Evolutionary conservation across 2,888 invertebrate genomes (phyloP).

Genomic region (Dryomyza anilis): DNA sequence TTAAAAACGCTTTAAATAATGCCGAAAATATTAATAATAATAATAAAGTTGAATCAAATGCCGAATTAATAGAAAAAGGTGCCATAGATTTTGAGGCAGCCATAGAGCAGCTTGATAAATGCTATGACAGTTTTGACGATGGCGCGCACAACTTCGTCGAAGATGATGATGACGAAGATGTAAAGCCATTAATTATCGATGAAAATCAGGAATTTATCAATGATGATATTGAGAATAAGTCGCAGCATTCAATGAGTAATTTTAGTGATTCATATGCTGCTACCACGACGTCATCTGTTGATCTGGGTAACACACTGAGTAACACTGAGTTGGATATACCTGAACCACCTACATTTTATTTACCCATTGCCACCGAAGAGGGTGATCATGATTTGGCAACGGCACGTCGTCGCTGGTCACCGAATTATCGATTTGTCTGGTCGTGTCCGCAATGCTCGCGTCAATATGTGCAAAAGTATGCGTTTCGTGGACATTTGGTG

Average conservation of each 20-base stretch:
- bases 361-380: background rate
- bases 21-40: background rate
- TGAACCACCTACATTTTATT: slow-evolving; percentile 6
- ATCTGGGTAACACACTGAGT: too few relatives aligned
- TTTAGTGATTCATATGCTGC: background rate
- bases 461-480: slow-evolving; percentile 19
- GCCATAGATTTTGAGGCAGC: background rate
- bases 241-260: background rate
- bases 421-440: slow-evolving; percentile 11
- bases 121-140: background rate
- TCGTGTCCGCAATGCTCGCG: slow-evolving; percentile 23
- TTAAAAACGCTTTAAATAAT: background rate
- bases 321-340: too few relatives aligned
- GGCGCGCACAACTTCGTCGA: background rate
- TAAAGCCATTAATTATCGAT: slow-evolving; percentile 15
- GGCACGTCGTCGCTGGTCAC: background rate
- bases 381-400: slow-evolving; percentile 11
- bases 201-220: too few relatives aligned
- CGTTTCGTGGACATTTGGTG: slow-evolving; percentile 24
- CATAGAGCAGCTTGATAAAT: background rate
- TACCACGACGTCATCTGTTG: background rate
- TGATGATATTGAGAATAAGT: background rate
- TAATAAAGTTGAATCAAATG: background rate
- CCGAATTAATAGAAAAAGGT: too few relatives aligned
- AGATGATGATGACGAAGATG: background rate